Percentiles rank a stretch among this genome's conserved stretches.
Conservation (phyloP, 2,113 vertebrate genomes). For the Motacilla tschutschensis region DNA sequence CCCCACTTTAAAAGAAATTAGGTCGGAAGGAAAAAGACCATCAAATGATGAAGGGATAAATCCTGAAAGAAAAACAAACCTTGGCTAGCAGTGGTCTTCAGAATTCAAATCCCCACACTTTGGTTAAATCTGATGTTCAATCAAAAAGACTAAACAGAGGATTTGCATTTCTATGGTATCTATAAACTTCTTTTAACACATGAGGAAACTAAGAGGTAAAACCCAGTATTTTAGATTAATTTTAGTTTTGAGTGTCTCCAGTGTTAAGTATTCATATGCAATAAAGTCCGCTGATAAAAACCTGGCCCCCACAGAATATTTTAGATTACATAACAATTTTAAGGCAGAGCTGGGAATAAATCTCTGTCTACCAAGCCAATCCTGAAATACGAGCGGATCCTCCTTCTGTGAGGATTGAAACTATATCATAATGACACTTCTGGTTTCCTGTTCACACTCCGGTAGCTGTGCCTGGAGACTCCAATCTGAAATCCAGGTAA, state of each 20-base stretch:
- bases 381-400: neutral
- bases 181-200: neutral
- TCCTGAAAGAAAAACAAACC: neutral
- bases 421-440: neutral
- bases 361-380: neutral
- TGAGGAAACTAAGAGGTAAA: neutral
- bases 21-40: neutral
- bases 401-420: neutral
- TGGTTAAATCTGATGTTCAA: neutral
- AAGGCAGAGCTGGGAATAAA: neutral
- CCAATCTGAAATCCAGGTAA: neutral
- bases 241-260: neutral
- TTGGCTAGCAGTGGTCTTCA: neutral
- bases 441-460: neutral
- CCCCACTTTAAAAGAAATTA: neutral
- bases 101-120: neutral
- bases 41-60: neutral
- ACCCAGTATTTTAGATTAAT: accelerated
- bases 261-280: neutral
- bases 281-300: neutral
- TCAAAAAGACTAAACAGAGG: neutral
- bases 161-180: neutral
- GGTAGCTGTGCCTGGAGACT: neutral
- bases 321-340: neutral
- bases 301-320: neutral